These are phyloP conservation scores for Triplophysa bombifrons DNA, from an alignment of 2,797 vertebrate species.

Conservation along the genomic window DNA sequence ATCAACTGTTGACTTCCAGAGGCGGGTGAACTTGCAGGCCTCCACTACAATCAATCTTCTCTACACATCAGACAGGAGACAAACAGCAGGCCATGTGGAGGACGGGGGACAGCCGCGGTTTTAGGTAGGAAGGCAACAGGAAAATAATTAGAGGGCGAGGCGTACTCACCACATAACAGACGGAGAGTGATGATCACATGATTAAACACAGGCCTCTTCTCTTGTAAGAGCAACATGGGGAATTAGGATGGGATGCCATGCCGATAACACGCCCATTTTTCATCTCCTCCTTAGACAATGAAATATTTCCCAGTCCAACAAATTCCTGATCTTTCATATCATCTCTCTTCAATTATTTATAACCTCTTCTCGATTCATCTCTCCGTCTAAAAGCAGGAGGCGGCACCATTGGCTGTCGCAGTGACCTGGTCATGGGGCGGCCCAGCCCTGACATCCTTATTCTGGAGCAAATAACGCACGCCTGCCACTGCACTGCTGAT, in stretches of 20 bases:
- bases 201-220: not conserved
- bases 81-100: conserved; percentile 5
- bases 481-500: not conserved
- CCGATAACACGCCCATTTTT: not conserved
- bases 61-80: not conserved
- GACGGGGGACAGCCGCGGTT: not conserved
- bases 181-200: not conserved
- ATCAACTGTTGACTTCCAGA: conserved; percentile 46
- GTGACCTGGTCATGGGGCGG: not conserved
- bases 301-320: not conserved
- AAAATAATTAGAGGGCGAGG: conserved; percentile 25
- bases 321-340: not conserved
- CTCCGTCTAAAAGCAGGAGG: conserved; percentile 4
- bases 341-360: not conserved
- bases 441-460: not conserved
- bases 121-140: not conserved
- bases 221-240: not conserved
- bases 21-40: conserved; percentile 19
- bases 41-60: conserved; percentile 29
- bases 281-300: not conserved
- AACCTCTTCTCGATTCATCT: not conserved
- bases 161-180: conserved; percentile 4
- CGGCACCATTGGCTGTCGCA: not conserved
- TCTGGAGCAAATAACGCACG: not conserved
- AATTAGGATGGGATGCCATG: not conserved